Percentiles rank a stretch among this genome's conserved stretches.
phyloP scores from a whole-genome alignment of 1,140 invertebrate species.

The Brachionus asplanchnoidis region DNA sequence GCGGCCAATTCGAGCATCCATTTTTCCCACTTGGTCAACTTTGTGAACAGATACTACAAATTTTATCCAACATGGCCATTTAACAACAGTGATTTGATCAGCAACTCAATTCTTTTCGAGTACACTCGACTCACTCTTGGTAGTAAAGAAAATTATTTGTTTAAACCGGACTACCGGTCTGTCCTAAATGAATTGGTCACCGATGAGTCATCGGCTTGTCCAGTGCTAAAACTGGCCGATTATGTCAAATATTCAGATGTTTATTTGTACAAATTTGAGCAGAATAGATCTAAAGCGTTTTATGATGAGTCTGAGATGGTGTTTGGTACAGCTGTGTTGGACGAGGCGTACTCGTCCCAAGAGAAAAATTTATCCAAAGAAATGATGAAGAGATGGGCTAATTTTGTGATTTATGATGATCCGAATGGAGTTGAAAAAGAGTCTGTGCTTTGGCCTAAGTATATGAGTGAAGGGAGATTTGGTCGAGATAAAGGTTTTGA shows the following conservation, averaged over 20 bases:
- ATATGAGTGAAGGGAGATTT: not conserved
- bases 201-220: not conserved
- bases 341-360: not conserved
- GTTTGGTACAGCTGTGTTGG: not conserved
- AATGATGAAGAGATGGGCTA: slow-evolving; percentile 12
- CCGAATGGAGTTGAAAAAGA: not conserved
- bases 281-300: not conserved
- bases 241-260: slow-evolving; percentile 2
- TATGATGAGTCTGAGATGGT: slow-evolving; percentile 2
- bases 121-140: not conserved
- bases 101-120: not conserved
- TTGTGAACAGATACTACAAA: not conserved
- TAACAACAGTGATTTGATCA: not conserved
- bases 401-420: slow-evolving; percentile 7
- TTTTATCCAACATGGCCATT: slow-evolving; percentile 30
- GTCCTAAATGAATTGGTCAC: not conserved
- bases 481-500: not conserved
- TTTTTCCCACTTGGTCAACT: not conserved
- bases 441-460: not conserved
- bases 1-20: not conserved
- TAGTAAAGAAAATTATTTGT: not conserved
- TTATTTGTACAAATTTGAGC: not conserved
- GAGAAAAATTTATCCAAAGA: not conserved
- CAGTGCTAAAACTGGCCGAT: not conserved
- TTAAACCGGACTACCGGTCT: not conserved